phyloP scores from a whole-genome alignment of 2,113 vertebrate genomes.

The Dipodomys spectabilis region DNA sequence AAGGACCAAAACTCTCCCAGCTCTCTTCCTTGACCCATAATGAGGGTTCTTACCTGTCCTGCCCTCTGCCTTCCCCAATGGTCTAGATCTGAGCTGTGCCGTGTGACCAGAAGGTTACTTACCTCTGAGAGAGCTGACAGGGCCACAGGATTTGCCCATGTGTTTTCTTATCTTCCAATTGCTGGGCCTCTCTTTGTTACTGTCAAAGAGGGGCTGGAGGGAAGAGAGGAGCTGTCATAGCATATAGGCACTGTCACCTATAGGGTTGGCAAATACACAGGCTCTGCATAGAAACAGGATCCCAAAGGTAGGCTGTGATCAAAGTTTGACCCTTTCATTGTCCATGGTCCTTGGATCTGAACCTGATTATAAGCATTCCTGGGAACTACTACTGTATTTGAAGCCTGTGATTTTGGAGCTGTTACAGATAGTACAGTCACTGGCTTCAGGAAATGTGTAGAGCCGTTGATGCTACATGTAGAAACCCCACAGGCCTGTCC shows the following conservation, averaged over 20 bases:
- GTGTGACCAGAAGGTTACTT: not conserved
- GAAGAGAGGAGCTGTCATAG: not conserved
- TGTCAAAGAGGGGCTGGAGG: not conserved
- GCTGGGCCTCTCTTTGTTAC: not conserved
- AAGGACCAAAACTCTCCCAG: not conserved
- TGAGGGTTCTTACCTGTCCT: not conserved
- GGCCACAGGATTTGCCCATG: not conserved
- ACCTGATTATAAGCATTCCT: not conserved
- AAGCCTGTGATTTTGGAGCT: not conserved
- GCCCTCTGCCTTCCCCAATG: not conserved
- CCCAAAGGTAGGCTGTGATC: not conserved
- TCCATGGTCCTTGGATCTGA: not conserved
- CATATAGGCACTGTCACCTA: no score
- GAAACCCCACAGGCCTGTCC: not conserved
- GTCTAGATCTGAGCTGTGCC: not conserved
- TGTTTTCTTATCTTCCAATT: not conserved
- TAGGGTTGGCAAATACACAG: not conserved
- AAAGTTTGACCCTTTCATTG: not conserved
- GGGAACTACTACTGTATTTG: not conserved
- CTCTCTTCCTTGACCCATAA: not conserved
- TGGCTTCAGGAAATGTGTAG: not conserved
- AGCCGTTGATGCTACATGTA: not conserved
- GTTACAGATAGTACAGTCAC: not conserved
- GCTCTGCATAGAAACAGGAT: not conserved
- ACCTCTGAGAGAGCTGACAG: not conserved